phyloP scores from a whole-genome alignment of 2,113 vertebrate genomes.

The Marmota flaviventris region DNA sequence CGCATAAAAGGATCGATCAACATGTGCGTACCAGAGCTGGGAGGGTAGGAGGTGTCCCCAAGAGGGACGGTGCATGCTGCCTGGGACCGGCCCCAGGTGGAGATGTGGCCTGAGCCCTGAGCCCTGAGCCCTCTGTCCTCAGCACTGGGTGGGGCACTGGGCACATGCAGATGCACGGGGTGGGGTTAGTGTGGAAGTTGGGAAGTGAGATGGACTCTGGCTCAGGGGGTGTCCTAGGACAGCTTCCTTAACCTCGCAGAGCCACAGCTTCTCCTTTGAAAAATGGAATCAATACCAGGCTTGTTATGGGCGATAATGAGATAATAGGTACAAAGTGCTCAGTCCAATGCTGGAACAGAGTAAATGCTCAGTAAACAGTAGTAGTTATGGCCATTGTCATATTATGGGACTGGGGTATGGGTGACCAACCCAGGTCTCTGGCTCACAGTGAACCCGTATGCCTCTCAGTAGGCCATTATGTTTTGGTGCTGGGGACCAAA shows the following conservation, averaged over 20 bases:
- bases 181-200: not conserved
- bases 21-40: conserved; percentile 71
- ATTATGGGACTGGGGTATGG: no score
- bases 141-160: not conserved
- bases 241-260: not conserved
- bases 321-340: not conserved
- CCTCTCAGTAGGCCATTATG: not conserved
- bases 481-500: not conserved
- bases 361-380: not conserved
- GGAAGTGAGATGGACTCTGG: not conserved
- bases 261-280: conserved; percentile 43
- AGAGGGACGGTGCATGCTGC: conserved; percentile 1
- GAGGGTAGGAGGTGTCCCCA: not conserved
- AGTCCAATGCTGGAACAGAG: not conserved
- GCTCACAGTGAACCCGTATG: not conserved
- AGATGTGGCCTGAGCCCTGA: not conserved
- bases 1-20: conserved; percentile 89
- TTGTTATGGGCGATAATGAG: not conserved
- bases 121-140: not conserved
- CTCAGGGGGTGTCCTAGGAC: not conserved
- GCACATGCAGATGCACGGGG: not conserved
- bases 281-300: not conserved
- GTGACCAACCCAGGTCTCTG: not conserved
- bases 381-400: not conserved
- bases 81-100: not conserved